Conservation (phyloP, 1,140 invertebrate genomes). For the Phymastichus coffea region DNA sequence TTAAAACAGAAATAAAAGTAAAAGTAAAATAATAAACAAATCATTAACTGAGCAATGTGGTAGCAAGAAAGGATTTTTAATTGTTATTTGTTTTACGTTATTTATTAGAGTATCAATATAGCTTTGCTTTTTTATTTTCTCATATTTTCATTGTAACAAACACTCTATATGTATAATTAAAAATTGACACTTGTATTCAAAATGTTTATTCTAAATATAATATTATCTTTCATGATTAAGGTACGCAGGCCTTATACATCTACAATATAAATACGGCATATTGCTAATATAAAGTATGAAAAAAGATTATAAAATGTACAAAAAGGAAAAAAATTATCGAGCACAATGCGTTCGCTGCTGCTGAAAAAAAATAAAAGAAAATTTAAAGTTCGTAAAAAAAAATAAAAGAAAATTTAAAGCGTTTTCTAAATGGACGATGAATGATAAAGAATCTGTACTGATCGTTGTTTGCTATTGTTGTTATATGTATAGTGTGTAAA, state of each 20-base stretch:
- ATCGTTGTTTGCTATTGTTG: not conserved
- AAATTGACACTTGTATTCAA: not conserved
- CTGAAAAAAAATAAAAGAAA: too few relatives aligned
- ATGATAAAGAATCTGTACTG: conserved; percentile 13
- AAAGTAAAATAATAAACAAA: not conserved
- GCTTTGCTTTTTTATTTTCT: conserved; percentile 1
- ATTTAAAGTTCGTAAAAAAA: conserved; percentile 9
- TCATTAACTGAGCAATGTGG: not conserved
- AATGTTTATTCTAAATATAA: not conserved
- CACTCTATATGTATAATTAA: not conserved
- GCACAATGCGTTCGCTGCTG: too few relatives aligned
- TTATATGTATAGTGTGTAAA: not conserved
- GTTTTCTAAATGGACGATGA: too few relatives aligned
- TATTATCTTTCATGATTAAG: conserved; percentile 3
- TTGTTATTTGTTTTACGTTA: conserved; percentile 4
- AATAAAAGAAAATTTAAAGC: conserved; percentile 12
- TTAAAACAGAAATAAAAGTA: not conserved
- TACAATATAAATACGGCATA: conserved; percentile 18
- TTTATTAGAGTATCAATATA: conserved; percentile 17
- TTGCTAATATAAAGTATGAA: conserved; percentile 21
- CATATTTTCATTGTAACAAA: conserved; percentile 22
- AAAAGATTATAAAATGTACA: conserved; percentile 28
- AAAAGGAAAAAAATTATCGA: too few relatives aligned
- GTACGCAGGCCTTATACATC: conserved; percentile 14
- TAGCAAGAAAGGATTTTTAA: not conserved